Base-by-base conservation (phyloP, 2,888 invertebrate genomes). In the Cephonodes hylas region DNA sequence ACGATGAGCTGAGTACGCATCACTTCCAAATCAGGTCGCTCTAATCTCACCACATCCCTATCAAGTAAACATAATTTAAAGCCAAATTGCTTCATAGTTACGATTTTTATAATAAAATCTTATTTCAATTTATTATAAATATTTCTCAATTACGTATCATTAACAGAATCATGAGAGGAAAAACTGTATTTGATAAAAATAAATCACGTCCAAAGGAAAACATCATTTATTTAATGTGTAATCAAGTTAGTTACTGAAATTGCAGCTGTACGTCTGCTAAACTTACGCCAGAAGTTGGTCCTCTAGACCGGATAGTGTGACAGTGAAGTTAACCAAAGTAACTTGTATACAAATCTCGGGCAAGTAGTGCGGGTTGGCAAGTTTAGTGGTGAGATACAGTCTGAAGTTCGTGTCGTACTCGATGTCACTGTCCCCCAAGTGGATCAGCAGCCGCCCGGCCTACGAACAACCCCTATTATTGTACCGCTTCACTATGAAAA, bases 331-430 rank as follows among this genome's bases (percentile, higher is more conserved):
- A 6, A 99, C 96, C 10, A 99, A 93, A 0, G 97, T 97, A 1
- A 98, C 98, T 92, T 97, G 97, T 64, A 97, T 97, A 78, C 98
- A 97, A 65, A 98, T 95, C 70, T 98, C 98, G 0, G 98, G 98
- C 66, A 98, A 87, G 85, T 98, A 98, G 89, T 98, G 98, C 0
- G 99, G 99, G 92, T 98, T 98, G 0, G 97, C 94, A 61, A 98
- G 89, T 86, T 98, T 98, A 0, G 98, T 97, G 0, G 98, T 98
- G 78, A 99, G 95, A 83, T 98, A 98, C 56, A 99, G 94, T 53
- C 95, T 94, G 84, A 99, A 99, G 77, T 96, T 95, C 0, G 91
- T 82, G 81, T 97, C 97, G 84, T 97, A 98, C 74, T 98, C 98
- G n/a, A 98, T 95, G 68, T 97, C 95, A 61, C 95, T 95, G 84